Evolutionary conservation across 1,140 invertebrate genomes (phyloP).

Genomic region (Temnothorax curvispinosus): DNA sequence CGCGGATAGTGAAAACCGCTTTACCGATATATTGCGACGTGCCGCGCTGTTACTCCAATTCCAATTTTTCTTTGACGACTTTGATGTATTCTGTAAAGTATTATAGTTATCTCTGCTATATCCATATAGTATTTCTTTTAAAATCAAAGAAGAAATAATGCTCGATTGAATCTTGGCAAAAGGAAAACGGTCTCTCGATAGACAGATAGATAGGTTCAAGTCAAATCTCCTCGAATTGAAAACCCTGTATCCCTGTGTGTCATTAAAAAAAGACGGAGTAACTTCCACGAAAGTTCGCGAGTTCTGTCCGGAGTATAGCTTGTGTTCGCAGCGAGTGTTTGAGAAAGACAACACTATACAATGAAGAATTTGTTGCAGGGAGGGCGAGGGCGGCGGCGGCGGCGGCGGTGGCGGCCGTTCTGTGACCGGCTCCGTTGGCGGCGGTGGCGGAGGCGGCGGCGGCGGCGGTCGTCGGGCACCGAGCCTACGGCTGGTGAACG

Average conservation of each 20-base stretch:
- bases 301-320: background rate
- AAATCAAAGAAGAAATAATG: background rate
- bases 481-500: slow-evolving; percentile 89
- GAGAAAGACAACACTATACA: background rate
- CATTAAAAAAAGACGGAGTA: background rate
- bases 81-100: slow-evolving; percentile 14
- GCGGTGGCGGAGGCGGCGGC: slow-evolving; percentile 85
- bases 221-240: background rate
- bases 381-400: slow-evolving; percentile 80
- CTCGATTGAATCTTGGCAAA: background rate
- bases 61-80: slow-evolving; percentile 17
- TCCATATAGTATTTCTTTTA: background rate
- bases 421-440: slow-evolving; percentile 73
- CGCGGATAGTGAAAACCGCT: slow-evolving; percentile 8
- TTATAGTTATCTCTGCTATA: background rate
- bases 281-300: background rate
- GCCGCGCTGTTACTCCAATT: slow-evolving; percentile 31
- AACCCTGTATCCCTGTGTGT: background rate
- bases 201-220: background rate
- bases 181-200: background rate
- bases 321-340: background rate
- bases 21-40: background rate
- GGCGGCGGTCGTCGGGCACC: slow-evolving; percentile 88
- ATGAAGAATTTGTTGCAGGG: slow-evolving; percentile 77
- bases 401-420: slow-evolving; percentile 82